Evolutionary conservation across 2,113 vertebrate species (phyloP).

Genomic region (Ageneiosus marmoratus): DNA sequence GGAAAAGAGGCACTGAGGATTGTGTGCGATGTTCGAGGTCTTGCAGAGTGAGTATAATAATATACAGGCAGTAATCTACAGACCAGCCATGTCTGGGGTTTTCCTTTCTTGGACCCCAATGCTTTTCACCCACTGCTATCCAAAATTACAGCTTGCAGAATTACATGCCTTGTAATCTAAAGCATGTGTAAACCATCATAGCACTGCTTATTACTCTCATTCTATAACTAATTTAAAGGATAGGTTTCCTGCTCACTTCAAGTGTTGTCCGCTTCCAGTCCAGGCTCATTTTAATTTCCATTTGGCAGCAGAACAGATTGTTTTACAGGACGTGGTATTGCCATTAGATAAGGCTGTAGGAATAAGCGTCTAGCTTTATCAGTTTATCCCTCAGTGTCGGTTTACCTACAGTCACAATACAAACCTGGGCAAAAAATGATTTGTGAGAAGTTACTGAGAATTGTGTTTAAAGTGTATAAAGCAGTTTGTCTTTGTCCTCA

Average conservation of each 20-base stretch:
- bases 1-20: background rate
- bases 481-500: background rate
- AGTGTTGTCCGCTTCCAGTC: background rate
- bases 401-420: background rate
- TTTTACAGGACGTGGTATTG: background rate
- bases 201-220: background rate
- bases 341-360: background rate
- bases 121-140: background rate
- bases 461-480: background rate
- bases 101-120: slow-evolving; percentile 6
- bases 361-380: background rate
- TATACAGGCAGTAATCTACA: slow-evolving; percentile 1
- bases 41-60: background rate
- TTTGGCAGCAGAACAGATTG: background rate
- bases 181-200: slow-evolving; percentile 6
- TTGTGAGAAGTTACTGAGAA: background rate
- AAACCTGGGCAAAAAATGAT: background rate
- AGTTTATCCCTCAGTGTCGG: background rate
- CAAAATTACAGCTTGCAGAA: slow-evolving; percentile 20
- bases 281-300: background rate
- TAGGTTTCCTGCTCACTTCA: background rate
- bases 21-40: background rate
- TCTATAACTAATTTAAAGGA: background rate
- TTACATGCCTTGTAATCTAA: background rate
- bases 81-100: background rate